Percentiles rank a stretch among this genome's conserved stretches.
Evolutionary conservation across 2,888 invertebrate genomes (phyloP).

Genomic region (Cheilosia grossa): DNA sequence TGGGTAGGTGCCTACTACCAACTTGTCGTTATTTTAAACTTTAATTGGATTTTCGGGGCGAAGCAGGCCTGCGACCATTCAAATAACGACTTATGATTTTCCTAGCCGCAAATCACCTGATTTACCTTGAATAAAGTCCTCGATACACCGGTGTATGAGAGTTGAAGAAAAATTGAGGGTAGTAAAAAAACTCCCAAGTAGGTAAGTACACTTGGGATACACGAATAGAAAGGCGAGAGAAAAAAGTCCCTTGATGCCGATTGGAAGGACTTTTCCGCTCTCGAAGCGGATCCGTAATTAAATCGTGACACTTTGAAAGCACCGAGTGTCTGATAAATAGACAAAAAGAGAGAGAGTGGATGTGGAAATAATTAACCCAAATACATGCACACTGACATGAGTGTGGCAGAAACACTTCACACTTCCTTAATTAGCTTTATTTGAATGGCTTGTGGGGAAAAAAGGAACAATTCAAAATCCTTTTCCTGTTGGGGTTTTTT

Average conservation of each 20-base stretch:
- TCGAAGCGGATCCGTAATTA: constrained; percentile 4
- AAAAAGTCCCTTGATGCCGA: constrained; percentile 15
- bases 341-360: constrained; percentile 8
- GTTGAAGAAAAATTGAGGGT: constrained; percentile 24
- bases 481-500: constrained; percentile 43
- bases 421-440: constrained; percentile 60
- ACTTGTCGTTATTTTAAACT: constrained; percentile 51
- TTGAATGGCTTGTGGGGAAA: constrained; percentile 27
- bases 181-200: background rate
- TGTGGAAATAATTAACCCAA: constrained; percentile 55
- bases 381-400: constrained; percentile 6
- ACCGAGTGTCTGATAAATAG: constrained; percentile 4
- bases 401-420: constrained; percentile 20
- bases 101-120: background rate
- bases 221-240: background rate
- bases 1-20: background rate
- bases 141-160: background rate
- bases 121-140: background rate
- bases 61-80: no score
- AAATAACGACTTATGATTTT: no score
- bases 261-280: constrained; percentile 1
- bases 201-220: constrained; percentile 6
- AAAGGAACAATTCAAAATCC: constrained; percentile 30
- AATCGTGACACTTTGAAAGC: constrained; percentile 18
- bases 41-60: constrained; percentile 59